Percentiles rank a stretch among this genome's conserved stretches.
These are phyloP conservation scores for Periophthalmus modestus DNA, from an alignment of 2,113 vertebrate genomes.

Conservation along the genomic window DNA sequence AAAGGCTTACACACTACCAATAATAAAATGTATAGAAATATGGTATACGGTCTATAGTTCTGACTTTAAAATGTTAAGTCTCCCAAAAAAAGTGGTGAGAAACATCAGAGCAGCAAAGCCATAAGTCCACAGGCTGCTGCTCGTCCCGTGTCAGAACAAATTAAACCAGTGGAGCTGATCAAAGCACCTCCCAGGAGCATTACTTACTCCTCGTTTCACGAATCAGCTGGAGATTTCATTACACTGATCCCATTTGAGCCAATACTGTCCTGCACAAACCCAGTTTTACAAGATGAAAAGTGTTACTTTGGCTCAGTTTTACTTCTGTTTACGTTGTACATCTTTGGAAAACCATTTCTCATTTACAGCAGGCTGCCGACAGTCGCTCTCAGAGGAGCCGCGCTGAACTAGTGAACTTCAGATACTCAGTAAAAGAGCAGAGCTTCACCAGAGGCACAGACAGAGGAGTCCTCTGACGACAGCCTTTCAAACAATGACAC, in stretches of 20 bases:
- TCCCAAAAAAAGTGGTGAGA: not conserved
- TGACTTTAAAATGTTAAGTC: not conserved
- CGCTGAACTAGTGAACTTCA: constrained; percentile 69
- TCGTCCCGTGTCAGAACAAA: constrained; percentile 25
- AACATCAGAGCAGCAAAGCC: not conserved
- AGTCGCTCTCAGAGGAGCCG: constrained; percentile 58
- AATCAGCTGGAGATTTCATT: constrained; percentile 10
- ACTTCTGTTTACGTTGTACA: constrained; percentile 19
- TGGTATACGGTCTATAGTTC: no score
- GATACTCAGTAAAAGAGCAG: constrained; percentile 31
- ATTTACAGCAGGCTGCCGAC: constrained; percentile 47
- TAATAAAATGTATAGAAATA: no score
- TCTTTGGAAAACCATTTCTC: constrained; percentile 34
- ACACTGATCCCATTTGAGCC: constrained; percentile 15
- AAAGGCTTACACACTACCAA: no score
- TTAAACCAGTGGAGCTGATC: constrained; percentile 25
- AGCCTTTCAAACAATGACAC: constrained; percentile 61
- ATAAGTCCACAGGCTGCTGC: constrained; percentile 12
- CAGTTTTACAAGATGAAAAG: not conserved
- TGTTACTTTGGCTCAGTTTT: not conserved
- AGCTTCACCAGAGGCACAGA: constrained; percentile 12
- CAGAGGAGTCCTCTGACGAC: constrained; percentile 48
- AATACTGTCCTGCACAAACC: constrained; percentile 2
- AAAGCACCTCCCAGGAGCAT: constrained; percentile 23
- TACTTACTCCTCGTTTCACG: constrained; percentile 1